Evolutionary conservation across 2,888 invertebrate genomes (phyloP), one percentile per base, ranked within the genome.

Genomic region (Aleiodes leptofemur): DNA sequence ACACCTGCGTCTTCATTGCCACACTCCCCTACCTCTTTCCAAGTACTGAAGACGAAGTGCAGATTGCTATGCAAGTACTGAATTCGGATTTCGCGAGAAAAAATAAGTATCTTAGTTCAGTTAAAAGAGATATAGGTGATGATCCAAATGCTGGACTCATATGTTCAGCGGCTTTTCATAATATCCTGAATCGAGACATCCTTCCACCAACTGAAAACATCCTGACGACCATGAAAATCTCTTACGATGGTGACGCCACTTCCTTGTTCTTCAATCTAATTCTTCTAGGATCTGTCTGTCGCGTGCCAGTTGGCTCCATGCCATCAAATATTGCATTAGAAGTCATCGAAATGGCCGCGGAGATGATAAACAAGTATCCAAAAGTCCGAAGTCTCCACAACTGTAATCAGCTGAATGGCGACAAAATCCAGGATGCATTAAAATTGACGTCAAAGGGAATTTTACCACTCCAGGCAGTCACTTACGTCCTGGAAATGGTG

Each of bases 21-120:
- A 87, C 94, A 29, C 86, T 94, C 38, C 94, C 94, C 11, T 92
- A 92, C 83, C 85, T 95, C 6, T 92, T 94, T 79, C 93, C 94
- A 0, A 83, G 86, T 64, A 89, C 91, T 76, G 80, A 89, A 3
- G 81, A 85, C 1, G 91, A 91, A 78, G 83, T 90, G 0, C 79
- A 81, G 0, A 86, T 91, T 66, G 87, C 92, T 0, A 88, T 90
- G 80, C 85, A 90, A 70, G 87, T 92, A 23, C 79, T 92, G 8
- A 69, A 84, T 4, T 90, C 90, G 0, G 83, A 90, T 9, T 91
- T 92, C 76, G 89, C 90, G 3, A 87, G 87, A 71, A 88, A 90
- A 11, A 89, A 91, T 79, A 72, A 79, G 2, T 87, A 90, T 69
- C 84, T 90, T 79, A 80, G 82, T 23, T 77, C 72, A 4, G 81